Conservation (phyloP, 2,797 vertebrate genomes). For the Pangasius krempfi region DNA sequence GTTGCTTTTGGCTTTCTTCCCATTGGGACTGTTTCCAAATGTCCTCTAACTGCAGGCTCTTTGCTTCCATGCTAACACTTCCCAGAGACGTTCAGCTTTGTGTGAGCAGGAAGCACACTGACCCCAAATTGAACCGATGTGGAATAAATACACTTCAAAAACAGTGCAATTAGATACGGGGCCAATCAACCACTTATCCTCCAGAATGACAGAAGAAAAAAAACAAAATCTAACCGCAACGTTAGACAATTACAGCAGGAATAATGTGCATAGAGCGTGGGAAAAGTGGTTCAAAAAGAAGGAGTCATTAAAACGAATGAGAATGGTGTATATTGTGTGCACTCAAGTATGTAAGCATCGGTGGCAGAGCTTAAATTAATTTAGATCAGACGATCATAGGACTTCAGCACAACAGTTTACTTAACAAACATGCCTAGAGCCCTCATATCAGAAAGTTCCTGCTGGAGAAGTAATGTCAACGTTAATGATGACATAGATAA, state of each 20-base stretch:
- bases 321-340: not conserved
- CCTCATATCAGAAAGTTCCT: no score
- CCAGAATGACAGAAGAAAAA: not conserved
- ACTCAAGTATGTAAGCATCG: not conserved
- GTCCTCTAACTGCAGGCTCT: not conserved
- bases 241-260: not conserved
- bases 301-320: not conserved
- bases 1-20: not conserved
- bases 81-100: not conserved
- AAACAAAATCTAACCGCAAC: not conserved
- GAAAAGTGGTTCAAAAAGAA: not conserved
- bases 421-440: not conserved
- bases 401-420: not conserved
- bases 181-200: not conserved
- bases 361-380: not conserved
- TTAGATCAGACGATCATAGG: not conserved
- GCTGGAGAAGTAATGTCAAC: not conserved
- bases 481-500: no score
- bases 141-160: not conserved
- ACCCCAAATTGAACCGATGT: not conserved
- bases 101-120: not conserved
- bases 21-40: not conserved
- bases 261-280: not conserved
- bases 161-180: not conserved
- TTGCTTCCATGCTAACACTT: not conserved